Percentiles rank a stretch among this genome's conserved stretches.
These are phyloP conservation scores for Oreochromis spilurus DNA, from an alignment of 2,113 vertebrate species.

Conservation along the genomic window DNA sequence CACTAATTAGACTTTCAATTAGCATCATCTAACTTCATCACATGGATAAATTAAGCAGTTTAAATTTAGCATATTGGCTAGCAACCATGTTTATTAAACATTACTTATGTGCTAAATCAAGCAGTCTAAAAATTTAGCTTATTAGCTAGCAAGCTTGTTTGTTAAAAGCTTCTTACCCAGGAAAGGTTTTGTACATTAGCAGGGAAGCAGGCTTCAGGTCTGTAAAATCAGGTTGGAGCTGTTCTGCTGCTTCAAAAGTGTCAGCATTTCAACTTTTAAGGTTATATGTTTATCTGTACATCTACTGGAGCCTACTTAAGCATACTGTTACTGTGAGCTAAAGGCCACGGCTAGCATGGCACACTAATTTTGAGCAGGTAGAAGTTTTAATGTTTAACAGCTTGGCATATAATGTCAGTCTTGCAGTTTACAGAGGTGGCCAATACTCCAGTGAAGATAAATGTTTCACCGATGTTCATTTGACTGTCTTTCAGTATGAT, in stretches of 20 bases:
- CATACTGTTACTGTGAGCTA: not conserved
- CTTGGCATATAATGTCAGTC: not conserved
- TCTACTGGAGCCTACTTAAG: not conserved
- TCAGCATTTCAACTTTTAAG: not conserved
- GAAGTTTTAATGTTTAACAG: not conserved
- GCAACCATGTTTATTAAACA: not conserved
- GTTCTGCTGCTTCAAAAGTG: not conserved
- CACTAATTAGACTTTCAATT: not conserved
- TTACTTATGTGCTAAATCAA: not conserved
- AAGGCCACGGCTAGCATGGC: not conserved
- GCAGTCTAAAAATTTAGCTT: not conserved
- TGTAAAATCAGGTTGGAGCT: not conserved
- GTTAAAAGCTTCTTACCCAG: not conserved
- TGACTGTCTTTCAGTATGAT: not conserved
- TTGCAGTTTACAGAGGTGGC: not conserved
- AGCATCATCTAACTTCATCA: not conserved
- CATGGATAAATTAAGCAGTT: not conserved
- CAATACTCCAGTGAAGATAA: not conserved
- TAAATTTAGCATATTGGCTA: not conserved
- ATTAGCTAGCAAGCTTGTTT: not conserved
- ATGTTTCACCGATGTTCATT: not conserved
- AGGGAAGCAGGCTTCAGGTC: not conserved
- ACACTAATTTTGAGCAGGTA: not conserved
- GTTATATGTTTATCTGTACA: not conserved
- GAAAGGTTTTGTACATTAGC: not conserved